Evolutionary conservation across 2,797 vertebrate genomes (phyloP).

Genomic region (Dendrocincla tyrannina): DNA sequence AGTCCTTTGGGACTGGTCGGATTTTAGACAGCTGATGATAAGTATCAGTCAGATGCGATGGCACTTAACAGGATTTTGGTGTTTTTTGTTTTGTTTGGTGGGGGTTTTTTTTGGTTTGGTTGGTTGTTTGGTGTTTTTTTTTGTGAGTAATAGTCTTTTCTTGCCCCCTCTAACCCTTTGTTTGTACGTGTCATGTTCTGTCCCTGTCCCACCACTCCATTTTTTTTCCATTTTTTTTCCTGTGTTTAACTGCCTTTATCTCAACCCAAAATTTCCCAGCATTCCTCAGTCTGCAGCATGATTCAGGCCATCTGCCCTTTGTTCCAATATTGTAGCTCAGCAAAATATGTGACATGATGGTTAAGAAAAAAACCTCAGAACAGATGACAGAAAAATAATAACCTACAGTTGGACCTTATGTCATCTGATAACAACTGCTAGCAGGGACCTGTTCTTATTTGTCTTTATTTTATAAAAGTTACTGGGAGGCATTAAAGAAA

Average conservation of each 20-base stretch:
- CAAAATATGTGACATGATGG: not conserved
- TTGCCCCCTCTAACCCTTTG: fast-evolving
- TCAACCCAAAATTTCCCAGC: not conserved
- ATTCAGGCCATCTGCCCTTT: not conserved
- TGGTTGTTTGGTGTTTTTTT: fast-evolving
- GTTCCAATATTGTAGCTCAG: not conserved
- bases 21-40: not conserved
- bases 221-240: fast-evolving
- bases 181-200: not conserved
- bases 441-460: not conserved
- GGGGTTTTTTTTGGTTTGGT: fast-evolving
- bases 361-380: not conserved
- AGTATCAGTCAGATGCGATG: not conserved
- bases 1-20: not conserved
- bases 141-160: fast-evolving
- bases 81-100: too few relatives aligned
- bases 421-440: not conserved
- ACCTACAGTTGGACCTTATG: not conserved
- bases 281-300: not conserved
- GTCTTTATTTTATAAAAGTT: not conserved
- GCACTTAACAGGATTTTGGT: not conserved
- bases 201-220: fast-evolving
- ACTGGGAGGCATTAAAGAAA: not conserved
- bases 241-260: not conserved
- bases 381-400: not conserved